Percentiles rank a stretch among this genome's conserved stretches.
phyloP scores from a whole-genome alignment of 2,113 vertebrate species.

The Chionomys nivalis region DNA sequence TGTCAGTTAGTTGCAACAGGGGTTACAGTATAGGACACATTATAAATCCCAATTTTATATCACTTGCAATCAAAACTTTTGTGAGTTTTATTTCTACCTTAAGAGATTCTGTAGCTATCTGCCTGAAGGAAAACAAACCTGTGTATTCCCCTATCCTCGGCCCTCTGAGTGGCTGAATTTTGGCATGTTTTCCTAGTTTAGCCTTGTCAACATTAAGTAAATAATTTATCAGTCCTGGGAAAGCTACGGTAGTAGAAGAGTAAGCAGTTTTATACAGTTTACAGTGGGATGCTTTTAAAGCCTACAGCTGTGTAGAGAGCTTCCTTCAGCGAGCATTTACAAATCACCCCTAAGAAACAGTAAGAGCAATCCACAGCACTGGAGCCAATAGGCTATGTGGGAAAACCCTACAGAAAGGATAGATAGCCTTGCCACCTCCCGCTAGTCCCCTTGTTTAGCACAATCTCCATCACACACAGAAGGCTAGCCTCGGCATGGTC shows the following conservation, averaged over 20 bases:
- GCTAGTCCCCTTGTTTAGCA: background rate
- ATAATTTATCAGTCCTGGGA: slow-evolving; percentile 54
- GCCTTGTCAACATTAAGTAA: slow-evolving; percentile 45
- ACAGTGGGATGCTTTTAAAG: slow-evolving; percentile 14
- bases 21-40: background rate
- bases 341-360: slow-evolving; percentile 11
- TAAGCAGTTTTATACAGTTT: slow-evolving; percentile 7
- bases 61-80: background rate
- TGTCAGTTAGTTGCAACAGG: background rate
- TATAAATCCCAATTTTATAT: background rate
- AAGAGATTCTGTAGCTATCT: background rate
- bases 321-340: background rate
- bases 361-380: background rate
- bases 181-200: slow-evolving; percentile 53
- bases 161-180: background rate
- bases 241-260: background rate
- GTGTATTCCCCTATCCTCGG: background rate
- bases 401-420: background rate
- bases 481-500: background rate
- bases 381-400: background rate
- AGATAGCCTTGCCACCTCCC: background rate
- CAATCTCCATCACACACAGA: background rate
- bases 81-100: background rate
- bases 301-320: background rate
- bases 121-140: slow-evolving; percentile 38